Evolutionary conservation across 2,113 vertebrate genomes (phyloP).

Genomic region (Eurypyga helias): DNA sequence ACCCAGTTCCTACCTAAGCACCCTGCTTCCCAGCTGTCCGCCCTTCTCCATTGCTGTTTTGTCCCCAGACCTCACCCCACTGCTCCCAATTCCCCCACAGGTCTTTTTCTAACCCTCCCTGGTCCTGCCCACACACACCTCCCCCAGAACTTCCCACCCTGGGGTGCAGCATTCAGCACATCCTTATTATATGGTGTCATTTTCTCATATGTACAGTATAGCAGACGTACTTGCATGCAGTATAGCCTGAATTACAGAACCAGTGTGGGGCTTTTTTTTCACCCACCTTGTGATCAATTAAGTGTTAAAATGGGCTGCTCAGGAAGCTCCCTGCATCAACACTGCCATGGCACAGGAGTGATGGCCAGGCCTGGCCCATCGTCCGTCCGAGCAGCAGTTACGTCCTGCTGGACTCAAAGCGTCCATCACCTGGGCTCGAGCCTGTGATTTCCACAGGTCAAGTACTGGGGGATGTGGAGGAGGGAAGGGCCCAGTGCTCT

Average conservation of each 20-base stretch:
- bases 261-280: neutral
- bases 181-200: neutral
- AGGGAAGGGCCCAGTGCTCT: neutral
- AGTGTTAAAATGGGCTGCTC: neutral
- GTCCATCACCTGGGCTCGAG: neutral
- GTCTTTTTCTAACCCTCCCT: neutral
- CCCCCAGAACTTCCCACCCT: neutral
- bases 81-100: neutral
- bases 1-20: neutral
- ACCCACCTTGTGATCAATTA: neutral
- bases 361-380: neutral
- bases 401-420: neutral
- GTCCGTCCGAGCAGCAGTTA: fast-evolving
- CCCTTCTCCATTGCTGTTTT: neutral
- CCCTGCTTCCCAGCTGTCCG: neutral
- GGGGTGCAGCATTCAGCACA: neutral
- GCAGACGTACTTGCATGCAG: neutral
- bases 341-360: fast-evolving
- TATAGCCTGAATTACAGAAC: neutral
- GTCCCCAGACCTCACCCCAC: neutral
- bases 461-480: fast-evolving
- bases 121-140: neutral
- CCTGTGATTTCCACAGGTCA: neutral
- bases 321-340: neutral
- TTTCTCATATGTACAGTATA: neutral